These are phyloP conservation scores for Acropternis orthonyx DNA, from an alignment of 2,797 vertebrate species.

Conservation along the genomic window DNA sequence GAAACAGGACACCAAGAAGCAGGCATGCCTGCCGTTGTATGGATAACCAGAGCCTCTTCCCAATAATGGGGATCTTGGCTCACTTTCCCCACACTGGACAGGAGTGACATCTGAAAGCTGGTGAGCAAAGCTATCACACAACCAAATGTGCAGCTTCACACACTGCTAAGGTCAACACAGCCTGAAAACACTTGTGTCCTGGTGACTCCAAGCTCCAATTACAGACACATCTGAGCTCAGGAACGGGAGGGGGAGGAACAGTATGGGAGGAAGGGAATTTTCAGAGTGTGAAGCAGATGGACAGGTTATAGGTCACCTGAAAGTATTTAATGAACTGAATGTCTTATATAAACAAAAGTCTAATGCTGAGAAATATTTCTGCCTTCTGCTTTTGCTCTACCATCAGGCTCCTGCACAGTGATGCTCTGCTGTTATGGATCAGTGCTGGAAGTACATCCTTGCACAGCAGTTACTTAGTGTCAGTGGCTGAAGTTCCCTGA, in stretches of 20 bases:
- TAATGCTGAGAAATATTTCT: not conserved
- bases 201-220: not conserved
- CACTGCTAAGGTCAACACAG: not conserved
- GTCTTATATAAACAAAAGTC: not conserved
- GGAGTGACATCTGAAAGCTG: not conserved
- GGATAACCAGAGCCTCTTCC: not conserved
- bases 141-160: not conserved
- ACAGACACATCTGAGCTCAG: conserved; percentile 2
- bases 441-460: not conserved
- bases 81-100: not conserved
- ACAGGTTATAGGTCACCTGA: conserved; percentile 11
- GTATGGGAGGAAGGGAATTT: not conserved
- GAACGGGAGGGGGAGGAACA: not conserved
- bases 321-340: not conserved
- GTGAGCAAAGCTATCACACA: not conserved
- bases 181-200: conserved; percentile 3
- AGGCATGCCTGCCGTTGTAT: not conserved
- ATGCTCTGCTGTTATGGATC: not conserved
- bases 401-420: no score
- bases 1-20: not conserved
- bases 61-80: not conserved
- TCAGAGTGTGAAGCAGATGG: not conserved
- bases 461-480: not conserved
- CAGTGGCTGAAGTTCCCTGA: not conserved
- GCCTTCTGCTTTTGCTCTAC: not conserved